Base-by-base conservation (phyloP, 2,113 vertebrate genomes). In the Microcebus tavaratra region DNA sequence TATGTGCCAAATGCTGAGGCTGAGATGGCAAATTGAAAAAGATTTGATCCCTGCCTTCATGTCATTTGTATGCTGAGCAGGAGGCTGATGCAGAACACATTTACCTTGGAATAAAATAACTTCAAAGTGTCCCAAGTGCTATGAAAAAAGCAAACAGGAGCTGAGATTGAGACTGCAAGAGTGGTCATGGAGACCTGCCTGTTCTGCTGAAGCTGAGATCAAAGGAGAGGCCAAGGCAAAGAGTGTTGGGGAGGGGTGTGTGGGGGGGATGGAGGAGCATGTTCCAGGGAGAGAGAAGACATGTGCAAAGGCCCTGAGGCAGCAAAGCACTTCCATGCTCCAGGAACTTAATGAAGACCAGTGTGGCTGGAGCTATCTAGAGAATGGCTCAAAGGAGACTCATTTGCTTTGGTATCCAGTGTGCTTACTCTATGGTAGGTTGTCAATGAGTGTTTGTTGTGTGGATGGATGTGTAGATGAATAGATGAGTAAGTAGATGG, bases 401-500 rank as follows among this genome's bases (percentile, higher is more conserved):
- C 81, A 25, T 31, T 85, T 86, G 89, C 89, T 75, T 90, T 85
- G 65, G 83, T 50, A 84, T 39, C 29, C 78, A 31, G n/a, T 94
- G 92, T 15, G 39, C 61, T 31, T 72, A 57, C 29, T 29, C 1
- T 21, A 14, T 45, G 15, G 34, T 29, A 67, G 57, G 17, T n/a
- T 91, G 65, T 42, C 53, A 17, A 3, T 39, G 86, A 90, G 65
- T 91, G 13, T 93, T 93, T 81, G 0, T 21, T 57, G 23, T 34
- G 23, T 93, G 31, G 2, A 21, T 48, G 50, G 67, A 45, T 76
- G 31, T 36, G 0, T 89, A 17, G 34, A 15, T 78, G 57, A 20
- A 11, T 13, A 21, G 73, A 21, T 48, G 8, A 8, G 2, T 67
- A 39, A 31, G 12, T 83, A 20, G 15, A 14, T 39, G 20, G 31